phyloP scores from a whole-genome alignment of 2,888 invertebrate genomes.

The Standfussiana lucernea region DNA sequence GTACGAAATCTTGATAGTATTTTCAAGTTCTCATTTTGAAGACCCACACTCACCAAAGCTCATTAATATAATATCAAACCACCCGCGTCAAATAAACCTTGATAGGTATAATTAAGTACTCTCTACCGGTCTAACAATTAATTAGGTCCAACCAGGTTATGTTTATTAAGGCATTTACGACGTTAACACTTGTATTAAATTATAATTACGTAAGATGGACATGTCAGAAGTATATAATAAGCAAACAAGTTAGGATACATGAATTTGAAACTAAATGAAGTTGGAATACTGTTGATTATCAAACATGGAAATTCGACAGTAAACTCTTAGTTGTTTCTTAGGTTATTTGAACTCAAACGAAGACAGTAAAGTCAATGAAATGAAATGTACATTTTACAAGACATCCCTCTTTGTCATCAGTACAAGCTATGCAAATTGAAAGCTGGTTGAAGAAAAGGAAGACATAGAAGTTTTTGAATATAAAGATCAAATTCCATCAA shows the following conservation, averaged over 20 bases:
- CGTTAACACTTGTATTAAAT: conserved; percentile 23
- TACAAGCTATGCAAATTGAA: not conserved
- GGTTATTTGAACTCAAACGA: not conserved
- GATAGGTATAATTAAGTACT: conserved; percentile 19
- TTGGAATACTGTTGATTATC: not conserved
- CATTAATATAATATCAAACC: conserved; percentile 1
- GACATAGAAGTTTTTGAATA: not conserved
- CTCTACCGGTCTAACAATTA: conserved; percentile 13
- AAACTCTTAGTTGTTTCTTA: not conserved
- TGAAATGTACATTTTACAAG: not conserved
- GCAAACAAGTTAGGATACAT: not conserved
- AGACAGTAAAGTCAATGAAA: not conserved
- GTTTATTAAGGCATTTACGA: conserved; percentile 36
- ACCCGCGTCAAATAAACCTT: not conserved
- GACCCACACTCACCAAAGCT: not conserved
- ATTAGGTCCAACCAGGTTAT: conserved; percentile 30
- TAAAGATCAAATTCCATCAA: not conserved
- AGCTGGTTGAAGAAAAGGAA: conserved; percentile 15
- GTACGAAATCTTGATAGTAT: not conserved
- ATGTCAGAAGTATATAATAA: not conserved
- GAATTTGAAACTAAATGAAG: not conserved
- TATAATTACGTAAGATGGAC: not conserved
- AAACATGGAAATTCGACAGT: not conserved
- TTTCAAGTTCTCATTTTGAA: not conserved
- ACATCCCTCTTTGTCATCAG: not conserved